Evolutionary conservation across 2,888 invertebrate species (phyloP).

Genomic region (Atethmia centrago): DNA sequence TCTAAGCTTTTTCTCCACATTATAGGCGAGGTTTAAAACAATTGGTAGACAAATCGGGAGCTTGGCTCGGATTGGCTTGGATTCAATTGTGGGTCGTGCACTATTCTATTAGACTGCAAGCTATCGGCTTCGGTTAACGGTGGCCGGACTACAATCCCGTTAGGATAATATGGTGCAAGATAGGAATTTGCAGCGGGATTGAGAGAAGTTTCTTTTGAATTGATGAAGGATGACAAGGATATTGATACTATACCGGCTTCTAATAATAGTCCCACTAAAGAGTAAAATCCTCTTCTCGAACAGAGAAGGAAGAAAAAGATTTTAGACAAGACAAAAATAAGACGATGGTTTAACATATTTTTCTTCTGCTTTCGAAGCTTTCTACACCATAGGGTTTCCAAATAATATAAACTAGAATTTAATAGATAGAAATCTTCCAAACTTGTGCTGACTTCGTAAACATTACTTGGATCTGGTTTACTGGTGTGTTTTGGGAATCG

Average conservation of each 20-base stretch:
- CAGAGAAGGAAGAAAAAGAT: not conserved
- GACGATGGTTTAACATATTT: not conserved
- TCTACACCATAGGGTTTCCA: not conserved
- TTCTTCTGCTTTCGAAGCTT: not conserved
- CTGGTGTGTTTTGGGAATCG: not conserved
- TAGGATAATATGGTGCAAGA: constrained; percentile 33
- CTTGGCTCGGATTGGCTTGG: constrained; percentile 35
- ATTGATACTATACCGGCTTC: not conserved
- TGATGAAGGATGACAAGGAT: not conserved
- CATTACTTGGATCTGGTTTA: not conserved
- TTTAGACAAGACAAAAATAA: not conserved
- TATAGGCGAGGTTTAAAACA: constrained; percentile 46
- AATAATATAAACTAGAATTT: constrained; percentile 7
- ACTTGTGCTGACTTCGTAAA: not conserved
- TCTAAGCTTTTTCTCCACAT: constrained; percentile 8
- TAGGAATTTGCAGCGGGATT: constrained; percentile 22
- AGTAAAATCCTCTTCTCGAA: too few relatives aligned
- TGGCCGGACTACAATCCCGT: constrained; percentile 51
- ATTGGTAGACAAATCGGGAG: constrained; percentile 45
- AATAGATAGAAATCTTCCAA: not conserved
- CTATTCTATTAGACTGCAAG: constrained; percentile 62
- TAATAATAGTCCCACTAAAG: not conserved
- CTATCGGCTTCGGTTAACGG: constrained; percentile 58
- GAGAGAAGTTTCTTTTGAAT: not conserved
- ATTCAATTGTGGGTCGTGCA: constrained; percentile 56